Percentiles rank a stretch among this genome's conserved stretches.
Evolutionary conservation across 1,140 invertebrate species (phyloP).

Genomic region (Bemisia tabaci): DNA sequence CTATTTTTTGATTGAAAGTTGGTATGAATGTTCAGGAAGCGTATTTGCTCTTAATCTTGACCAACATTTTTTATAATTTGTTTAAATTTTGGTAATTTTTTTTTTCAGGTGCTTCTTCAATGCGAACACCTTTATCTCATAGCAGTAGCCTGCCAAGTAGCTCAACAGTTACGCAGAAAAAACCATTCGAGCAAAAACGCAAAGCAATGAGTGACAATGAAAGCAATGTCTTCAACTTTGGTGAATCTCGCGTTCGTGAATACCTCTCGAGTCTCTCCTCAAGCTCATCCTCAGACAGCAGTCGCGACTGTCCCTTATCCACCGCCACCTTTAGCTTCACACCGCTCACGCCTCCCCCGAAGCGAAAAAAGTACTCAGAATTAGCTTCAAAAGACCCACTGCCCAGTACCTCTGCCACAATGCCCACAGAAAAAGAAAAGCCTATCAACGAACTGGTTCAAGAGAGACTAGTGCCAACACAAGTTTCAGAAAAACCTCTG

Average conservation of each 20-base stretch:
- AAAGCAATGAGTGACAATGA: constrained; percentile 12
- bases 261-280: constrained; percentile 37
- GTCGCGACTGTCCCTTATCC: neutral
- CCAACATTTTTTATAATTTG: too few relatives aligned
- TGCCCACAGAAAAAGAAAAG: too few relatives aligned
- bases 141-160: constrained; percentile 12
- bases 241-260: constrained; percentile 38
- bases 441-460: too few relatives aligned
- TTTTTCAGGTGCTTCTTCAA: constrained; percentile 27
- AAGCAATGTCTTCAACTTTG: constrained; percentile 38
- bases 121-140: constrained; percentile 23
- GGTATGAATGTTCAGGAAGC: too few relatives aligned
- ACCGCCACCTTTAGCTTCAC: neutral
- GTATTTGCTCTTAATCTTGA: too few relatives aligned
- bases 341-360: neutral
- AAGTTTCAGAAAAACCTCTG: neutral
- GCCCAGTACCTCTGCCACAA: too few relatives aligned
- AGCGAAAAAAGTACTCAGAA: neutral
- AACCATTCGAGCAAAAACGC: neutral
- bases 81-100: too few relatives aligned
- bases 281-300: constrained; percentile 18
- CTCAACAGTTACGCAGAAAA: neutral
- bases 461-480: too few relatives aligned
- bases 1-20: too few relatives aligned
- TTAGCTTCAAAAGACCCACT: too few relatives aligned